Base-by-base conservation (phyloP, 2,797 vertebrate species). In the Squalus acanthias region DNA sequence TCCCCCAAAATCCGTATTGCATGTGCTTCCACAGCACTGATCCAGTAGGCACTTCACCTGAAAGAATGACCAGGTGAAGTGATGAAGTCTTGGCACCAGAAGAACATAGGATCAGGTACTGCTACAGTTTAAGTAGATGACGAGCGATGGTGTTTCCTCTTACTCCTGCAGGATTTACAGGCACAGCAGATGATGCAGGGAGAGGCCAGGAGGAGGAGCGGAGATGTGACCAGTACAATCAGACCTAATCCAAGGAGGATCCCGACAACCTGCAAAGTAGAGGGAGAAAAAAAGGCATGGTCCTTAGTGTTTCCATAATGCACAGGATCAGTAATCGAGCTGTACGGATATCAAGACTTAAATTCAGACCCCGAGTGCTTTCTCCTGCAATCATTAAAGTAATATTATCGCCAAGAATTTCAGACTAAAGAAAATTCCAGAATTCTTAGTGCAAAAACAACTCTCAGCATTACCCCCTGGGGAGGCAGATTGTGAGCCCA, bases 141-240 rank as follows among this genome's bases (percentile, higher is more conserved):
- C 0, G 97, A 97, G 87, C 97, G 97, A 5, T 98, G 98, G 97
- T 98, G 98, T 96, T 98, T 98, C 98, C 98, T 98, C 97, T 98
- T 98, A 97, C 97, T 97, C 89, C 98, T 97, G 97, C 98, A 99
- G 96, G 99, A 99, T 97, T 99, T 99, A 97, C 99, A 99, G 96
- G 99, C 96, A 96, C 99, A 99, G 97, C 99, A 99, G 97, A 99
- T 98, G 96, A 99, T 99, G 97, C 99, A 99, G 0, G 99, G 99
- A 6, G 99, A 99, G 57, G 99, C 99, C 97, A 99, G 97, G 0
- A 99, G 98, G 65, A 99, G 98, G 97, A 99, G 97, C 0, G 99
- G 99, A 1, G 99, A 99, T 0, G 99, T 99, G 97, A 99, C 98
- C 98, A 99, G 96, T 3, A 99, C 98, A 29, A 99, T 98, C 97